A percentile compares a stretch with the other conserved stretches of the same genome.
phyloP scores from a whole-genome alignment of 2,113 vertebrate genomes.

The Pygathrix nemaeus region DNA sequence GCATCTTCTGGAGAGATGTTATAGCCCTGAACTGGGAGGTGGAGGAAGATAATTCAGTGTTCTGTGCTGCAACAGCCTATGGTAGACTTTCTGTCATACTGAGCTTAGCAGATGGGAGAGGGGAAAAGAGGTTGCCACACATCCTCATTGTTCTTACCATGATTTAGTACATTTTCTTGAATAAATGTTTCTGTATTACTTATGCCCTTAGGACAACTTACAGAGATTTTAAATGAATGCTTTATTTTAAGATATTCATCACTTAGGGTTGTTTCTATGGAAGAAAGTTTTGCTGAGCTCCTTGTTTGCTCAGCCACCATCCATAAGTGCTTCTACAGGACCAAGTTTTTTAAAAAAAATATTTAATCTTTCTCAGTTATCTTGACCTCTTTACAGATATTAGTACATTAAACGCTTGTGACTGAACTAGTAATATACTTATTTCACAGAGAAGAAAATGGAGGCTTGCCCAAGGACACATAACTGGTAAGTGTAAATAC shows the following conservation, averaged over 20 bases:
- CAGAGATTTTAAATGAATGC: not conserved
- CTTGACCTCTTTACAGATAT: not conserved
- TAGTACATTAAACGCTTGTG: not conserved
- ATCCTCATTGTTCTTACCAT: not conserved
- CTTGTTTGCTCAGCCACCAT: not conserved
- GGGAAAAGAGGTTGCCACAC: not conserved
- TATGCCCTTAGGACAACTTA: not conserved
- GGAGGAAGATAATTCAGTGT: not conserved
- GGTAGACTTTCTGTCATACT: not conserved
- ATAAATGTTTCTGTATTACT: not conserved
- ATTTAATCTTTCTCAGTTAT: not conserved
- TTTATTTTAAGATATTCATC: not conserved
- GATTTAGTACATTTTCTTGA: not conserved
- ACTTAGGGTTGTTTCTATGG: not conserved
- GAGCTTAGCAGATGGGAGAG: not conserved
- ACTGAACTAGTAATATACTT: not conserved
- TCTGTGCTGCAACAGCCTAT: fast-evolving
- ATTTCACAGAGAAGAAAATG: not conserved
- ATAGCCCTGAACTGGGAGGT: not conserved
- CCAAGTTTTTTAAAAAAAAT: no score
- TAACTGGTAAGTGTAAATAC: not conserved
- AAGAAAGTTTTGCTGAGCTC: not conserved
- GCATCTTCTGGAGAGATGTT: not conserved
- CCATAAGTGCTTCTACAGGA: not conserved
- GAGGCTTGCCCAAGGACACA: not conserved